These are phyloP conservation scores for Ciconia boyciana DNA, from an alignment of 2,113 vertebrate species.

Conservation along the genomic window DNA sequence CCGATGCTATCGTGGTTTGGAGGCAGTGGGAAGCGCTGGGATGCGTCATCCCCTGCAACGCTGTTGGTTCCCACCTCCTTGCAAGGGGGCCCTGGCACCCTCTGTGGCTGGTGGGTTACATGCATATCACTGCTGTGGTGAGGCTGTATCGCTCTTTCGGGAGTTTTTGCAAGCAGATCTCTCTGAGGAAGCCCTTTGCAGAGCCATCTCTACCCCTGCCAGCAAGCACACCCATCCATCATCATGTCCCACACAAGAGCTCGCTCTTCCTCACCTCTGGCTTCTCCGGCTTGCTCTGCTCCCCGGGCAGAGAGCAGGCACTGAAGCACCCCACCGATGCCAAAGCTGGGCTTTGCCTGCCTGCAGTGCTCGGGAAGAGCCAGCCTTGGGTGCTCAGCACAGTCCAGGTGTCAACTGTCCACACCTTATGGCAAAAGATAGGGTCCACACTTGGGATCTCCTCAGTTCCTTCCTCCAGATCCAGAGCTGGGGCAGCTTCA, in stretches of 20 bases:
- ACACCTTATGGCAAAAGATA: not conserved
- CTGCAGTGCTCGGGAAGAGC: not conserved
- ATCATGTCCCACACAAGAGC: not conserved
- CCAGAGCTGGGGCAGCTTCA: not conserved
- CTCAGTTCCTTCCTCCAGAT: not conserved
- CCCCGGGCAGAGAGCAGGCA: not conserved
- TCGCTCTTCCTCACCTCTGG: not conserved
- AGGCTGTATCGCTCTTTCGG: not conserved
- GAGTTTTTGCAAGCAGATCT: not conserved
- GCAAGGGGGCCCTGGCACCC: not conserved
- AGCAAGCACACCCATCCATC: not conserved
- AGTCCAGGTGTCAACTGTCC: not conserved
- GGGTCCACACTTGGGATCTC: not conserved
- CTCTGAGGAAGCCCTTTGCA: not conserved
- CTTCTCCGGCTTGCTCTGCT: not conserved
- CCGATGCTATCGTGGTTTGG: not conserved
- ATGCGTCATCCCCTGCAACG: not conserved
- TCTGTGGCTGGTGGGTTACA: not conserved
- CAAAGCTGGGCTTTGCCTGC: not conserved
- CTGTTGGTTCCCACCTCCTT: not conserved
- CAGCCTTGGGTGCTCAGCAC: rapidly evolving
- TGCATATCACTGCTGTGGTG: not conserved
- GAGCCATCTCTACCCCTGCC: not conserved
- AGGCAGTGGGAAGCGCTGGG: not conserved
- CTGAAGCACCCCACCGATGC: not conserved